phyloP scores from a whole-genome alignment of 1,140 invertebrate species.

The Sinella curviseta region DNA sequence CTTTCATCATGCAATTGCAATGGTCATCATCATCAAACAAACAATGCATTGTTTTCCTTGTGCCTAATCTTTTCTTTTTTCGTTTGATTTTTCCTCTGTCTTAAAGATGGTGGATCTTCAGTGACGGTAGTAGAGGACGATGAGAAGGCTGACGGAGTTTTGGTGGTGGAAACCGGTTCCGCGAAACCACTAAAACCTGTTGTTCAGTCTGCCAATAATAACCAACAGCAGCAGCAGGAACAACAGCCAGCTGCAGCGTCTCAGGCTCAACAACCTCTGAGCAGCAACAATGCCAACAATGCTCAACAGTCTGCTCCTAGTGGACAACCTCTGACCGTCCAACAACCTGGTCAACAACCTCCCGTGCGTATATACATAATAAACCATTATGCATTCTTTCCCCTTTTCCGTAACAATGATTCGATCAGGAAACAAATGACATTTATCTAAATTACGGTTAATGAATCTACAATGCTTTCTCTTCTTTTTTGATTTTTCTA shows the following conservation, averaged over 20 bases:
- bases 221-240: neutral
- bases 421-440: too few relatives aligned
- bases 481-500: neutral
- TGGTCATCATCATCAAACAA: too few relatives aligned
- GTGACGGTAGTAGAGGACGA: conserved; percentile 2
- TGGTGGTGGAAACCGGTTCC: conserved; percentile 28
- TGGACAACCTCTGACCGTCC: conserved; percentile 18
- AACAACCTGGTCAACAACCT: conserved; percentile 16
- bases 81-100: neutral
- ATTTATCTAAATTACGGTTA: too few relatives aligned
- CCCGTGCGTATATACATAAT: neutral
- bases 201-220: neutral
- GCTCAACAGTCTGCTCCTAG: neutral
- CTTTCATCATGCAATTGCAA: too few relatives aligned
- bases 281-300: neutral
- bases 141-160: conserved; percentile 8
- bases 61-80: neutral
- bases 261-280: neutral
- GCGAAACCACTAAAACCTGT: conserved; percentile 23
- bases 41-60: too few relatives aligned
- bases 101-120: neutral
- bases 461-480: too few relatives aligned
- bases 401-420: too few relatives aligned
- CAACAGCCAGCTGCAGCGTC: neutral
- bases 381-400: neutral